Percentiles rank a stretch among this genome's conserved stretches.
Evolutionary conservation across 1,140 invertebrate genomes (phyloP).

Genomic region (Drosophila ironensis): DNA sequence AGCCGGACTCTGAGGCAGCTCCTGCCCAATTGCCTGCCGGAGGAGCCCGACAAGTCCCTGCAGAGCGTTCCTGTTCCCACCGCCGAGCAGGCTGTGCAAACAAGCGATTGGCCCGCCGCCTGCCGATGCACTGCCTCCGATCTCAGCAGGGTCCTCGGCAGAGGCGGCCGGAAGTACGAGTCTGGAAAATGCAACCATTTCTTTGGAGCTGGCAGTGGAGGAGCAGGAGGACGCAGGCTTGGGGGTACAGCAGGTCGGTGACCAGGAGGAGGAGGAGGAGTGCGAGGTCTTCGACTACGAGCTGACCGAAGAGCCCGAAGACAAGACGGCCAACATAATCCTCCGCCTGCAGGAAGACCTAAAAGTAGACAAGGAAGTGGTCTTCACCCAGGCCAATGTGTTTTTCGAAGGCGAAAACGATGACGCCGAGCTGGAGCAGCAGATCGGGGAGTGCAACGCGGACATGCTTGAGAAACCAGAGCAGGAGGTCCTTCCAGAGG

Average conservation of each 20-base stretch:
- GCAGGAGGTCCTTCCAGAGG: constrained; percentile 39
- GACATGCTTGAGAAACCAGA: constrained; percentile 44
- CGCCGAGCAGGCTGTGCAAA: constrained; percentile 39
- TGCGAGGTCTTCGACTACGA: constrained; percentile 58
- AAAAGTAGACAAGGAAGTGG: constrained; percentile 46
- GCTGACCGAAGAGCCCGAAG: constrained; percentile 34
- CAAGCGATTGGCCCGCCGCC: constrained; percentile 1
- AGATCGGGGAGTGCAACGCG: constrained; percentile 26
- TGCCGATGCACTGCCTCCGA: constrained; percentile 7
- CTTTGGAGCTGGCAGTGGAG: too few species aligned
- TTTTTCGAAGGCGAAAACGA: constrained; percentile 19
- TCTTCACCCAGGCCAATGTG: constrained; percentile 34
- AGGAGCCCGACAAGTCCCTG: constrained; percentile 33
- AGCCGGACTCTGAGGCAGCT: constrained; percentile 67
- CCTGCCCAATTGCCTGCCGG: constrained; percentile 61
- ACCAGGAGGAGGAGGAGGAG: constrained; percentile 9
- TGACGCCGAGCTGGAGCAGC: constrained; percentile 18
- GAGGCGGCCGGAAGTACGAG: constrained; percentile 26
- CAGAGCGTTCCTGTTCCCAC: too few species aligned
- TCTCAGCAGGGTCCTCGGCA: constrained; percentile 22
- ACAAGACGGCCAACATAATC: constrained; percentile 37
- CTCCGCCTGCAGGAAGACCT: constrained; percentile 42
- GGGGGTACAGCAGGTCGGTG: too few species aligned
- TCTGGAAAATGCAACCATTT: constrained; percentile 3
- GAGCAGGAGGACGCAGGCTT: not conserved